phyloP scores from a whole-genome alignment of 2,888 invertebrate species.

The Acanthosepion lycidas region DNA sequence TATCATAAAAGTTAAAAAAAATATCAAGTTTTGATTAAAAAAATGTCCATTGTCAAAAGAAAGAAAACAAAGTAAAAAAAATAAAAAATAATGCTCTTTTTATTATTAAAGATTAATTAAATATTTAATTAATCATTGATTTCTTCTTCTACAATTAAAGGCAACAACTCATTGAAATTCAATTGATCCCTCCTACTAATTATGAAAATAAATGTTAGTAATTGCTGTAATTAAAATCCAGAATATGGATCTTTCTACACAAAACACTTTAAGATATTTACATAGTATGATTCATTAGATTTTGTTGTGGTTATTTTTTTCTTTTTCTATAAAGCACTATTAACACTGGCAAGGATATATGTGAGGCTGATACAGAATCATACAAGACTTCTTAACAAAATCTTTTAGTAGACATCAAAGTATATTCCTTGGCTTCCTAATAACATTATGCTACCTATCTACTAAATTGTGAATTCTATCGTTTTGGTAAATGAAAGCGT shows the following conservation, averaged over 20 bases:
- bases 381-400: too few relatives aligned
- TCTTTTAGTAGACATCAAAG: too few relatives aligned
- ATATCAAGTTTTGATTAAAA: too few relatives aligned
- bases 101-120: neutral
- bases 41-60: neutral
- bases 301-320: neutral
- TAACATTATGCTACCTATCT: too few relatives aligned
- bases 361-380: too few relatives aligned
- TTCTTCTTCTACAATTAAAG: neutral
- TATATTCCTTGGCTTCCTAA: too few relatives aligned
- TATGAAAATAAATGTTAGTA: neutral
- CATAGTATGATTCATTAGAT: neutral
- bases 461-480: too few relatives aligned
- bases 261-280: neutral
- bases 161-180: neutral
- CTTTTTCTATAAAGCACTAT: neutral
- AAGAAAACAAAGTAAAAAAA: neutral
- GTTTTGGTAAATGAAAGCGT: too few relatives aligned
- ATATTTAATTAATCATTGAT: neutral
- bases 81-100: neutral
- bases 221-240: neutral
- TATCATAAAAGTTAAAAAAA: too few relatives aligned
- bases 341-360: neutral
- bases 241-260: neutral
- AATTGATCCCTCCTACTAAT: neutral